phyloP scores from a whole-genome alignment of 2,113 vertebrate species.

The Baryphthengus martii region DNA sequence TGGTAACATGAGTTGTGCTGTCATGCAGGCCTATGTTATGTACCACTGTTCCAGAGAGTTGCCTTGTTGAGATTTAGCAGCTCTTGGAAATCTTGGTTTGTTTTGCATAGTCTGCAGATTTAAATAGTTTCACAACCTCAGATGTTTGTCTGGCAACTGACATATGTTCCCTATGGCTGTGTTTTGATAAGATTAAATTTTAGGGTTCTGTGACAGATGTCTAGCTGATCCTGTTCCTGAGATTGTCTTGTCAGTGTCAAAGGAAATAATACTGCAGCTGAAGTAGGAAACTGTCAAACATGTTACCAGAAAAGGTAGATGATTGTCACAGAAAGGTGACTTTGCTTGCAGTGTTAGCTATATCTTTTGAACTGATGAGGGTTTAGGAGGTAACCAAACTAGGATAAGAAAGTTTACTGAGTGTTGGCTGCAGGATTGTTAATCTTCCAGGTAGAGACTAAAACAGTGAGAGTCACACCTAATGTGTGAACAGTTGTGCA shows the following conservation, averaged over 20 bases:
- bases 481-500: background rate
- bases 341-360: background rate
- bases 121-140: background rate
- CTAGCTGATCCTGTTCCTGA: background rate
- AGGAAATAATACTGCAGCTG: background rate
- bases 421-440: background rate
- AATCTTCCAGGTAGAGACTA: background rate
- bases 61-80: background rate
- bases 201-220: background rate
- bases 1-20: background rate
- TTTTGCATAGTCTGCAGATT: background rate
- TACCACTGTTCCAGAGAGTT: background rate
- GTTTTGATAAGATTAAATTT: background rate
- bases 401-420: background rate
- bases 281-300: background rate
- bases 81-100: background rate
- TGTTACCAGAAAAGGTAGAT: background rate
- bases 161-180: background rate
- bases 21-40: fast-evolving
- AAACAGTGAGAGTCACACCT: background rate
- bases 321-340: background rate
- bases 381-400: background rate
- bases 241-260: background rate
- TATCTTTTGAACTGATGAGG: background rate
- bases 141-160: background rate